phyloP scores from a whole-genome alignment of 37 sponge, comb jelly and placozoan species.

The Crambe crambe region DNA sequence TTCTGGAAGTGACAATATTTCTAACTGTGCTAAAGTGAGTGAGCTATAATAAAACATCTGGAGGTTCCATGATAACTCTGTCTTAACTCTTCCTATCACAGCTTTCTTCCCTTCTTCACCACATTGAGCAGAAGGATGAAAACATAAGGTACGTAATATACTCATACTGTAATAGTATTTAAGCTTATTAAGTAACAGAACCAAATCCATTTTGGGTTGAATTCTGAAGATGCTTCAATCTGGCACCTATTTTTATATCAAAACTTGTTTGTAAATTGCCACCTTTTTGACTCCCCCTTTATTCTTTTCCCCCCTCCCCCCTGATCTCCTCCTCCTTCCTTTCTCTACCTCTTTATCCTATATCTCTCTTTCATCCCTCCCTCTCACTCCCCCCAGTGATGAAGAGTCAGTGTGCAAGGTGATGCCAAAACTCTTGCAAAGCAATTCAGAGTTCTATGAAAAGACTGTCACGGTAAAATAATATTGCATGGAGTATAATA shows the following conservation, averaged over 20 bases:
- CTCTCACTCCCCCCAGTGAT: constrained; percentile 10
- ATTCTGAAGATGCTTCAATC: too few relatives aligned
- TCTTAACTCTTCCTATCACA: background rate
- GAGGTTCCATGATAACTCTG: background rate
- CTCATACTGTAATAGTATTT: too few relatives aligned
- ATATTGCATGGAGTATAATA: too few relatives aligned
- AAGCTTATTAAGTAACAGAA: too few relatives aligned
- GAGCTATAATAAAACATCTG: background rate
- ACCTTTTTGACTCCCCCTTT: too few relatives aligned
- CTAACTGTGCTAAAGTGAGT: constrained; percentile 2
- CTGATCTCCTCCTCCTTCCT: background rate
- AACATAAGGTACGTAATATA: constrained; percentile 19
- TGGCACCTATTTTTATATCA: too few relatives aligned
- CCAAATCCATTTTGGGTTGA: too few relatives aligned
- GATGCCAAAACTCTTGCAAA: constrained; percentile 8
- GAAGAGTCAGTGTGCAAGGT: constrained; percentile 9
- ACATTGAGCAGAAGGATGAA: constrained; percentile 31
- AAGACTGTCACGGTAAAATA: constrained; percentile 32
- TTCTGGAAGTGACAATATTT: background rate
- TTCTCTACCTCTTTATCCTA: background rate
- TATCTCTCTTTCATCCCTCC: background rate
- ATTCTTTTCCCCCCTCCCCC: background rate
- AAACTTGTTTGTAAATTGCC: too few relatives aligned
- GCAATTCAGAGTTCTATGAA: background rate
- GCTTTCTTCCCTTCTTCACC: constrained; percentile 33